These are phyloP conservation scores for Oxystoma pomonae DNA, from an alignment of 2,888 invertebrate species.

Conservation along the genomic window DNA sequence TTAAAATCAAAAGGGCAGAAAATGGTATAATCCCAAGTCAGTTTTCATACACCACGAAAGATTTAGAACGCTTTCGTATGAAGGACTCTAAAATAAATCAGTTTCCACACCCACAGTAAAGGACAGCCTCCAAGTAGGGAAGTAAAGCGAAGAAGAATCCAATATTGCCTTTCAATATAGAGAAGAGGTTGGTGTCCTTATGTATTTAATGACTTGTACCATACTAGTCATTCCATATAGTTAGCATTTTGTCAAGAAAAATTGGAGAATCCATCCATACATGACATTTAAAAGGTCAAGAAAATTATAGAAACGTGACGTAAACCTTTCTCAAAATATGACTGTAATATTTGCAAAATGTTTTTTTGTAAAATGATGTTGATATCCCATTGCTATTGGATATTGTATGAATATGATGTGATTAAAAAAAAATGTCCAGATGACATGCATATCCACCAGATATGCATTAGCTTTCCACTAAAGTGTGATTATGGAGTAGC, in stretches of 20 bases:
- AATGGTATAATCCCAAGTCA: not conserved
- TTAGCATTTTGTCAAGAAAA: not conserved
- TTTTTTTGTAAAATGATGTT: too few relatives aligned
- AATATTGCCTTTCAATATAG: not conserved
- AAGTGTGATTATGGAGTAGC: too few relatives aligned
- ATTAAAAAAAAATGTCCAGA: too few relatives aligned
- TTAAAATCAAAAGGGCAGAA: not conserved
- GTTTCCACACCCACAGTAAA: not conserved
- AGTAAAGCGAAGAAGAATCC: not conserved
- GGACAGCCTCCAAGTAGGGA: not conserved
- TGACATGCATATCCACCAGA: too few relatives aligned
- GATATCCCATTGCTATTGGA: too few relatives aligned
- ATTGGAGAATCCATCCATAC: not conserved
- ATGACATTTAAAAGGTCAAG: too few relatives aligned
- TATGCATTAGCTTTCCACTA: too few relatives aligned
- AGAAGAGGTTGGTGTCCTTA: not conserved
- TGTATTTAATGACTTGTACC: not conserved
- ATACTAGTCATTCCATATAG: not conserved
- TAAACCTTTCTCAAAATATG: too few relatives aligned
- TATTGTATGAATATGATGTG: too few relatives aligned
- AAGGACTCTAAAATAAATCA: not conserved
- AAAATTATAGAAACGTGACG: too few relatives aligned
- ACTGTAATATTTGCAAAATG: too few relatives aligned
- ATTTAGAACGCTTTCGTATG: not conserved
- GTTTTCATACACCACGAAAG: not conserved